Base-by-base conservation (phyloP, 2,888 invertebrate genomes). In the Lithophane socia region DNA sequence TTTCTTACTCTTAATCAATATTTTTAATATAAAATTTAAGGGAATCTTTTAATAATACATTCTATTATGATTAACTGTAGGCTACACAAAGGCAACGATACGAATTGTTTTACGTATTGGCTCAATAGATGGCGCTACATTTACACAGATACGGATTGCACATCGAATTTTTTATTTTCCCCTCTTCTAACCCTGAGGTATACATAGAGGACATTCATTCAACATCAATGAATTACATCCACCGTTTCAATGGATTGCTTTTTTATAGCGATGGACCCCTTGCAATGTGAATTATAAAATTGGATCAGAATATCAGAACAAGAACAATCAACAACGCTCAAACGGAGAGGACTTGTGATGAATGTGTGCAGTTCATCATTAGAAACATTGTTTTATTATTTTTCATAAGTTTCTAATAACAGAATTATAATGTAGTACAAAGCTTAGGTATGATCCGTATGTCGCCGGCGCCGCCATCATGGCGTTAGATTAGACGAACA, bases 401-500 rank as follows among this genome's bases (percentile, higher is more conserved):
- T 94, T 93, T 93, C 93, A 93, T 95, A 96, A 95, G 95, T 95
- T 96, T 96, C 94, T 94, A 94, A 92, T 92, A 94, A 92, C 90
- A 94, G 91, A 94, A 94, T 94, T 92, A 90, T 94, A 94, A n/a
- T n/a, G n/a, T 93, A 95, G 95, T 95, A 96, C 95, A 96, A 96
- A 95, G 92, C 91, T 37, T 37, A 1, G 37, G 37, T 37, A 37
- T 37, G 3, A 37, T 29, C 29, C 29, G 37, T 37, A 37, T 37
- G 37, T 37, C 37, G 37, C 93, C 96, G 96, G 1, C 37, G 37
- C 93, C 96, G 96, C 96, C 97, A 97, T 97, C 94, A 97, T 97
- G 97, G 97, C 97, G 97, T 97, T 97, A 37, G 37, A 37, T 37
- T 2, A 96, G 97, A 97, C 97, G 97, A 97, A 96, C 97, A 97